Base-by-base conservation (phyloP, 2,797 vertebrate species). In the Numenius phaeopus region DNA sequence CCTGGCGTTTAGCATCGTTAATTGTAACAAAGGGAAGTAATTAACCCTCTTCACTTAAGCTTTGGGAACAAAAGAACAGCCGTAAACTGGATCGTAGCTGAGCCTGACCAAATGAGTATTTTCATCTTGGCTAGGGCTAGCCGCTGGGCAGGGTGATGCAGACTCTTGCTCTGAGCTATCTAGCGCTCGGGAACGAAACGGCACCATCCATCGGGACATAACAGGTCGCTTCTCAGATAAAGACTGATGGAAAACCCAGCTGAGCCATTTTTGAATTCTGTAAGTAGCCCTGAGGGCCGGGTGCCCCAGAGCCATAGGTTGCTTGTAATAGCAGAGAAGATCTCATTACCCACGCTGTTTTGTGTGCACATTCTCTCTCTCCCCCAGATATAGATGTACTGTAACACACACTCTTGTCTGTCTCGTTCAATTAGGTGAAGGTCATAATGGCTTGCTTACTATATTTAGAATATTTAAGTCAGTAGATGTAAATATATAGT, bases 1-100 rank as follows among this genome's bases (percentile, higher is more conserved):
- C 37, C 46, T 87, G 87, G 69, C 10, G 12, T 75, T 97, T 94
- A 92, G 69, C 58, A 47, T 78, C 19, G 7, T 94, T 97, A 96
- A 94, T 95, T 96, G 87, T 85, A 92, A 95, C 82, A 94, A 92
- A 94, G 79, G 84, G 89, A 94, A 94, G 91, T 91, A 91, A 96
- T 97, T 96, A 96, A 95, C 94, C 94, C 93, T 89, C 57, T 88
- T 97, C 65, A 54, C 76, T 91, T 81, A 77, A 89, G 79, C 76
- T 10, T 5, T 90, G 94, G 79, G 93, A 91, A 88, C 89, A 93
- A 97, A 95, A 69, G 65, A 94, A 52, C 9, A 29, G 57, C 89
- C 76, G 37, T 85, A 97, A 97, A 95, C 89, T 13, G 44, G 46
- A 65, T 91, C 65, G 27, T 55, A 80, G 67, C 82, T 80, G 61